Evolutionary conservation across 2,113 vertebrate genomes (phyloP).

Genomic region (Ivindomyrus marchei): DNA sequence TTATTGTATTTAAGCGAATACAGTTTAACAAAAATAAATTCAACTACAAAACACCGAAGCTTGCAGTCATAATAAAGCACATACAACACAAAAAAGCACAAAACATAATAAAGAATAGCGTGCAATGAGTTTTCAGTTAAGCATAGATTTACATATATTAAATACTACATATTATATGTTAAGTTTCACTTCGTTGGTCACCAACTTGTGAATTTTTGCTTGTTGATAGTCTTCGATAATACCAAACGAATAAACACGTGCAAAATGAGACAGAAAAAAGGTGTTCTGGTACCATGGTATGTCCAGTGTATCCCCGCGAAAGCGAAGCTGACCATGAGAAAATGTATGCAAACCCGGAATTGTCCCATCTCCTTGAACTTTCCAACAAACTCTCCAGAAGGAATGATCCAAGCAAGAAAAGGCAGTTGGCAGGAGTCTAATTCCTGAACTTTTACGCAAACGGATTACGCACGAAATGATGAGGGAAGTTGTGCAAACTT

Average conservation of each 20-base stretch:
- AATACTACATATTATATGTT: neutral
- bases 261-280: neutral
- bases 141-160: neutral
- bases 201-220: neutral
- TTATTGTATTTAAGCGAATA: neutral
- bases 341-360: slow-evolving; percentile 34
- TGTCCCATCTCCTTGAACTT: slow-evolving; percentile 41
- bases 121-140: neutral
- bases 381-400: neutral
- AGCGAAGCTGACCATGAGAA: slow-evolving; percentile 30
- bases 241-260: neutral
- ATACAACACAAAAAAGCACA: too few relatives aligned
- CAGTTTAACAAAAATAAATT: neutral
- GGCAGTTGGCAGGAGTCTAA: neutral
- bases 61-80: neutral
- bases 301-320: slow-evolving; percentile 59
- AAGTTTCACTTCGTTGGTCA: neutral
- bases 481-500: neutral
- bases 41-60: neutral
- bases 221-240: neutral
- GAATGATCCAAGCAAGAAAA: neutral
- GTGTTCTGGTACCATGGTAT: slow-evolving; percentile 50
- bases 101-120: neutral
- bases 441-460: neutral
- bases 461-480: neutral